A percentile compares a stretch with the other conserved stretches of the same genome.
These are phyloP conservation scores for Sebastes iracundus DNA, from an alignment of 2,797 vertebrate species.

Conservation along the genomic window DNA sequence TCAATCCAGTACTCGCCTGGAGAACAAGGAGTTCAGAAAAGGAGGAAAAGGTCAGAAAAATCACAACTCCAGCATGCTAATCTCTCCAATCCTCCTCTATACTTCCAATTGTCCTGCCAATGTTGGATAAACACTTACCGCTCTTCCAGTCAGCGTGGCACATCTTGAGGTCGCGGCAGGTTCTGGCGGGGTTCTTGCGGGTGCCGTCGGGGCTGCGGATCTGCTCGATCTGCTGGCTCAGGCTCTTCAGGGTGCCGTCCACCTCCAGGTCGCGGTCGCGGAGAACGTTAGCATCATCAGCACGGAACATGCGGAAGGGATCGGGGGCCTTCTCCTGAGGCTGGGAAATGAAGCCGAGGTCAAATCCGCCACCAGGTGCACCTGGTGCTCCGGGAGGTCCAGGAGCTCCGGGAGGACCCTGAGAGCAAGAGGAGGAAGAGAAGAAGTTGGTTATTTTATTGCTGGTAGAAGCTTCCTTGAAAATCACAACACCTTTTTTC, in stretches of 20 bases:
- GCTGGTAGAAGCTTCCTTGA: background rate
- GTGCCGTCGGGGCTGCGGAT: constrained; percentile 97
- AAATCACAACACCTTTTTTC: background rate
- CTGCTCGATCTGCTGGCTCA: constrained; percentile 98
- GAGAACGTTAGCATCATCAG: constrained; percentile 95
- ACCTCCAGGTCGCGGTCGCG: constrained; percentile 96
- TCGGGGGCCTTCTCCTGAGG: constrained; percentile 95
- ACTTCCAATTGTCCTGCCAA: background rate
- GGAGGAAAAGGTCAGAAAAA: background rate
- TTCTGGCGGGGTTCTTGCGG: constrained; percentile 97
- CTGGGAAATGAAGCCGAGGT: constrained; percentile 94
- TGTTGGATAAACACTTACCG: constrained; percentile 76
- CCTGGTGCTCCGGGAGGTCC: constrained; percentile 93
- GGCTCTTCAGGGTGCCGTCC: constrained; percentile 97
- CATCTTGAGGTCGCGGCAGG: constrained; percentile 99
- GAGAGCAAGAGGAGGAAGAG: background rate
- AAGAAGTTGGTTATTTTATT: constrained; percentile 13
- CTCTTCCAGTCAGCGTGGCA: constrained; percentile 99
- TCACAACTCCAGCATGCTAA: background rate
- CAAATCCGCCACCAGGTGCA: constrained; percentile 92
- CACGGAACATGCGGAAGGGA: constrained; percentile 91
- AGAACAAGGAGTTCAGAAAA: background rate
- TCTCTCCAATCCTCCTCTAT: background rate
- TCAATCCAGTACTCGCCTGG: constrained; percentile 98
- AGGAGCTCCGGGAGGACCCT: constrained; percentile 94